Conservation (phyloP, 2,797 vertebrate species). For the Gambusia yucatana region DNA sequence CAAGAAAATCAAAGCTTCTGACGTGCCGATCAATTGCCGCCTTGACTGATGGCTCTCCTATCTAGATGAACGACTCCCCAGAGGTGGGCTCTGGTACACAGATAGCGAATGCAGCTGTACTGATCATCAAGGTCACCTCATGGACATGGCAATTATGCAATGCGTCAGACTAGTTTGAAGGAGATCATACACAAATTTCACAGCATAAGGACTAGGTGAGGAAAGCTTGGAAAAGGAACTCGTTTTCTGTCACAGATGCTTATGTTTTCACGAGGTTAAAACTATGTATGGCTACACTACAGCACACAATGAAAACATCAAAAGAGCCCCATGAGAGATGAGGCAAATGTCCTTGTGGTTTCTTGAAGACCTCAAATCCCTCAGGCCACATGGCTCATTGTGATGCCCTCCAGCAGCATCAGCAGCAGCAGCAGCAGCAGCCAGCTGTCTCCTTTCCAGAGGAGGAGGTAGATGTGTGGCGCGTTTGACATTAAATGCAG, state of each 20-base stretch:
- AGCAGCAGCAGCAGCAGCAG: constrained; percentile 38
- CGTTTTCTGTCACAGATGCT: constrained; percentile 16
- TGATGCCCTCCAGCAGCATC: constrained; percentile 53
- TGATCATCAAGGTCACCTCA: constrained; percentile 70
- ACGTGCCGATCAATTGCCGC: constrained; percentile 75
- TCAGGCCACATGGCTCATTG: constrained; percentile 52
- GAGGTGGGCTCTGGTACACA: constrained; percentile 61
- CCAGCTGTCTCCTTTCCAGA: constrained; percentile 66
- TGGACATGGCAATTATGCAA: constrained; percentile 37
- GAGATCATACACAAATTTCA: constrained; percentile 36
- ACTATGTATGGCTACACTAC: not conserved
- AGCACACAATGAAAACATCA: constrained; percentile 43
- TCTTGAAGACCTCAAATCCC: constrained; percentile 52
- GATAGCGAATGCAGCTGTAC: constrained; percentile 34
- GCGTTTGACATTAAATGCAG: constrained; percentile 75
- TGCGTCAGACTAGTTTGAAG: constrained; percentile 34
- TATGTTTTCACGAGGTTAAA: constrained; percentile 8
- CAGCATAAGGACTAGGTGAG: constrained; percentile 24
- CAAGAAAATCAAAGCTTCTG: constrained; percentile 77
- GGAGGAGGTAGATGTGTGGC: constrained; percentile 55
- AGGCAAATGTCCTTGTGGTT: constrained; percentile 50
- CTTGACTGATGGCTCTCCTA: constrained; percentile 80
- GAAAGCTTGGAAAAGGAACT: constrained; percentile 11
- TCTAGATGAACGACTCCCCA: constrained; percentile 74
- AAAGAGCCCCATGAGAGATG: constrained; percentile 43